Evolutionary conservation across 1,140 invertebrate genomes (phyloP).

Genomic region (Propsilocerus akamusi): DNA sequence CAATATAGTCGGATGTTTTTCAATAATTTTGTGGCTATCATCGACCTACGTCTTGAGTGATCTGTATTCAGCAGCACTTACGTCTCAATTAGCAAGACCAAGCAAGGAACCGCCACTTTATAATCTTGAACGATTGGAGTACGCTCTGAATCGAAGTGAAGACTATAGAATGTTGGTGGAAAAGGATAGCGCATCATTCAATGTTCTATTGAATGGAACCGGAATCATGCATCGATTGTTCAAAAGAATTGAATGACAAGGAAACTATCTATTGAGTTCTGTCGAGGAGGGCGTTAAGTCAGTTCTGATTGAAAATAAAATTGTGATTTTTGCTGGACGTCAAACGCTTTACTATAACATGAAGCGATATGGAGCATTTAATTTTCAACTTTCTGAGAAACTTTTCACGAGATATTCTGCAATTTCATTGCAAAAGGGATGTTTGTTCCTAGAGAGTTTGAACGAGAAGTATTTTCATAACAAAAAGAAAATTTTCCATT

Average conservation of each 20-base stretch:
- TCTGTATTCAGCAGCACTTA: slow-evolving; percentile 51
- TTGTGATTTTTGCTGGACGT: slow-evolving; percentile 41
- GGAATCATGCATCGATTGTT: slow-evolving; percentile 44
- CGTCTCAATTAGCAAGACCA: slow-evolving; percentile 43
- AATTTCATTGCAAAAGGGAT: slow-evolving; percentile 49
- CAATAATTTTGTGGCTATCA: slow-evolving; percentile 38
- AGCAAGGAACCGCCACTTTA: slow-evolving; percentile 39
- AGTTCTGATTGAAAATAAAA: slow-evolving; percentile 30
- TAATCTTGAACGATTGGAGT: slow-evolving; percentile 34
- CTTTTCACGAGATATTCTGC: slow-evolving; percentile 51
- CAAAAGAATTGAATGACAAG: slow-evolving; percentile 35
- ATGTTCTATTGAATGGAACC: slow-evolving; percentile 41
- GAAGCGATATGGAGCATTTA: slow-evolving; percentile 40
- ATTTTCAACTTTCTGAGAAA: slow-evolving; percentile 53
- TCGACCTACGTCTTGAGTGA: slow-evolving; percentile 52
- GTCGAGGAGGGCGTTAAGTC: slow-evolving; percentile 42
- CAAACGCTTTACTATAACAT: slow-evolving; percentile 52
- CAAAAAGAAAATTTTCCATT: background rate
- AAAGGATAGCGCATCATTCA: slow-evolving; percentile 22
- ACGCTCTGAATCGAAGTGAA: slow-evolving; percentile 34
- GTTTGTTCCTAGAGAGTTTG: slow-evolving; percentile 44
- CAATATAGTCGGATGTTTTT: slow-evolving; percentile 36
- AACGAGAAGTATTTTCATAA: slow-evolving; percentile 38
- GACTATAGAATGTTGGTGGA: slow-evolving; percentile 43
- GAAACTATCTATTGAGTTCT: slow-evolving; percentile 33